phyloP scores from a whole-genome alignment of 2,797 vertebrate genomes.

The Neosalanx taihuensis region DNA sequence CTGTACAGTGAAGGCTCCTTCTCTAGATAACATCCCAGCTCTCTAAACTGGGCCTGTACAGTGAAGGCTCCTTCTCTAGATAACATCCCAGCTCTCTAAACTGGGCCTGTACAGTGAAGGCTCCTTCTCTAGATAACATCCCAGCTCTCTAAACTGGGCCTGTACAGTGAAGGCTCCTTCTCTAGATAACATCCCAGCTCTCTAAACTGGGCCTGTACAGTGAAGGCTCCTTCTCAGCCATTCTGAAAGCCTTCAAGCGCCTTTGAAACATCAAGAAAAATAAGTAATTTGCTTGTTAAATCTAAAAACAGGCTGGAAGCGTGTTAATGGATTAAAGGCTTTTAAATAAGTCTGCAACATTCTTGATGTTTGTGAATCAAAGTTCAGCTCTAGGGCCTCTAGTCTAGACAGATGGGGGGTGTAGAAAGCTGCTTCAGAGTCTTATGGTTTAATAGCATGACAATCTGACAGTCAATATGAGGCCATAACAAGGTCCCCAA shows the following conservation, averaged over 20 bases:
- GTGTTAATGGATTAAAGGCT: slow-evolving; percentile 43
- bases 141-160: slow-evolving; percentile 17
- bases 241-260: slow-evolving; percentile 22
- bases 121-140: slow-evolving; percentile 29
- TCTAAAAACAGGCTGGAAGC: slow-evolving; percentile 39
- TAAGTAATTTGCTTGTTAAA: slow-evolving; percentile 3
- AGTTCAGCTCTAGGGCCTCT: slow-evolving; percentile 38
- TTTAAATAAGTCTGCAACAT: slow-evolving; percentile 56
- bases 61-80: slow-evolving; percentile 41
- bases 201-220: slow-evolving; percentile 20
- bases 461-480: slow-evolving; percentile 35
- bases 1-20: too few species aligned
- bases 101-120: slow-evolving; percentile 36
- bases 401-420: slow-evolving; percentile 23
- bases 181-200: slow-evolving; percentile 32
- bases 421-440: slow-evolving; percentile 43
- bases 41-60: slow-evolving; percentile 18
- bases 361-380: slow-evolving; percentile 56
- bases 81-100: slow-evolving; percentile 28
- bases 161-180: slow-evolving; percentile 42
- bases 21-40: slow-evolving; percentile 16
- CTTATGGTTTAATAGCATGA: slow-evolving; percentile 21
- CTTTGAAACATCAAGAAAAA: slow-evolving; percentile 31
- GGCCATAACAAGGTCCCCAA: slow-evolving; percentile 51
- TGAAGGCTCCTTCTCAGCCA: slow-evolving; percentile 42